Percentiles rank a stretch among this genome's conserved stretches.
These are phyloP conservation scores for Patella ulyssiponensis DNA, from an alignment of 2,888 invertebrate genomes.

Conservation along the genomic window DNA sequence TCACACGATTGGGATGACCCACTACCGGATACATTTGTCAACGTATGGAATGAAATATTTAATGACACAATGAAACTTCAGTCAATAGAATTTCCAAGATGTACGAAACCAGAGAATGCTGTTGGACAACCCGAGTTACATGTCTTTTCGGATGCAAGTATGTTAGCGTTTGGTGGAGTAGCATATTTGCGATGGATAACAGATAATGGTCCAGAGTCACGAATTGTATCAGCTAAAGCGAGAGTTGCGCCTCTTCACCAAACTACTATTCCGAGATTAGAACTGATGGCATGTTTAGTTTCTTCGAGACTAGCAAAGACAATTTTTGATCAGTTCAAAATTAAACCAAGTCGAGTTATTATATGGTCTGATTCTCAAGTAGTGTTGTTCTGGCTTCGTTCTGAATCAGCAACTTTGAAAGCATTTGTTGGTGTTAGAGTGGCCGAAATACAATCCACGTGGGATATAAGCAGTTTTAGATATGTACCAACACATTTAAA, in stretches of 20 bases:
- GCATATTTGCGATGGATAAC: slow-evolving; percentile 9
- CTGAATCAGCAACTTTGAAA: slow-evolving; percentile 18
- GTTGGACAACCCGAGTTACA: slow-evolving; percentile 20
- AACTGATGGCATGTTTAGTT: slow-evolving; percentile 19
- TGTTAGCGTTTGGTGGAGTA: slow-evolving; percentile 15
- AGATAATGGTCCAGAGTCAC: too few relatives aligned
- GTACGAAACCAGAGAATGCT: slow-evolving; percentile 17
- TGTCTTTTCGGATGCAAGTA: slow-evolving; percentile 25
- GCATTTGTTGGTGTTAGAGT: slow-evolving; percentile 24
- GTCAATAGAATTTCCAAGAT: slow-evolving; percentile 8
- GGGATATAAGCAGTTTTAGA: not conserved
- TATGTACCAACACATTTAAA: slow-evolving; percentile 16
- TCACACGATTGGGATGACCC: slow-evolving; percentile 14
- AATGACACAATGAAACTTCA: slow-evolving; percentile 1
- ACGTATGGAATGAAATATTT: not conserved
- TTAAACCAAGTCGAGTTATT: slow-evolving; percentile 9
- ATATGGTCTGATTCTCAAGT: slow-evolving; percentile 1
- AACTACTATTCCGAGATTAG: slow-evolving; percentile 15
- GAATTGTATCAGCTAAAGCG: slow-evolving; percentile 10
- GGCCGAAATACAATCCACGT: slow-evolving; percentile 21
- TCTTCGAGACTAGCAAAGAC: slow-evolving; percentile 23
- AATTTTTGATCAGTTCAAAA: not conserved
- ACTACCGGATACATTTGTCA: not conserved
- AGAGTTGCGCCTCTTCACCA: slow-evolving; percentile 24
- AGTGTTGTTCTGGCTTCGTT: slow-evolving; percentile 18